Percentiles rank a stretch among this genome's conserved stretches.
phyloP scores from a whole-genome alignment of 1,140 invertebrate species.

The Lepidurus couesii region DNA sequence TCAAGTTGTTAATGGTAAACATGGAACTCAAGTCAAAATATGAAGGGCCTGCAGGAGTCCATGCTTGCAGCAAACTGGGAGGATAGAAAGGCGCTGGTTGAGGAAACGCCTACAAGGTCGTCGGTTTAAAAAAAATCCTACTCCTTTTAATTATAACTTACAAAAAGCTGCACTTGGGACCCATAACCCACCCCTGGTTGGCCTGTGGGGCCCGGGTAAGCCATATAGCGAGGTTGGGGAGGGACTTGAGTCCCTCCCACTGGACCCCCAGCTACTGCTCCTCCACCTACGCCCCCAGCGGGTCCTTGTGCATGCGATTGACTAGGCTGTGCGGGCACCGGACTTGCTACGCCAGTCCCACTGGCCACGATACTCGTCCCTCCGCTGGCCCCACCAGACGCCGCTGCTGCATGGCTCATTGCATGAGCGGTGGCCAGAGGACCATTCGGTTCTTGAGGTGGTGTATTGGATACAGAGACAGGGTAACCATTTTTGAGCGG shows the following conservation, averaged over 20 bases:
- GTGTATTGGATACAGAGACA: conserved; percentile 1
- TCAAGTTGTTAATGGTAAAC: conserved; percentile 66
- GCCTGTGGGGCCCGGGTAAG: conserved; percentile 30
- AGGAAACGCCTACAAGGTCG: conserved; percentile 37
- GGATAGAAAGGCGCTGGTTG: conserved; percentile 53
- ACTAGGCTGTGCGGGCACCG: conserved; percentile 35
- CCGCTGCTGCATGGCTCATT: conserved; percentile 54
- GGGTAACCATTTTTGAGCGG: conserved; percentile 34
- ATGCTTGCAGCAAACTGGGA: conserved; percentile 49
- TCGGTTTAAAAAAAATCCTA: no score
- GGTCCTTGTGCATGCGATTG: conserved; percentile 25
- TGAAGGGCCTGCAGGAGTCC: conserved; percentile 52
- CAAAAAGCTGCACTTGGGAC: conserved; percentile 33
- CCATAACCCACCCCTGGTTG: conserved; percentile 26
- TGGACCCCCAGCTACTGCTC: not conserved
- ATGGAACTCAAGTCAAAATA: conserved; percentile 66
- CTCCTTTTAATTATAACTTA: not conserved
- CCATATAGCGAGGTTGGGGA: conserved; percentile 29
- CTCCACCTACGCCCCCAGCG: not conserved
- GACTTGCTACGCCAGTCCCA: conserved; percentile 23
- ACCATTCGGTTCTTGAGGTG: not conserved
- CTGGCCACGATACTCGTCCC: conserved; percentile 57
- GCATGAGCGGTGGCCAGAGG: conserved; percentile 38
- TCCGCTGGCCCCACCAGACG: conserved; percentile 48
- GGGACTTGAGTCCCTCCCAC: not conserved